Evolutionary conservation across 1,140 invertebrate genomes (phyloP), one percentile per base, ranked within the genome.

Genomic region (Lasaia peninsularis): DNA sequence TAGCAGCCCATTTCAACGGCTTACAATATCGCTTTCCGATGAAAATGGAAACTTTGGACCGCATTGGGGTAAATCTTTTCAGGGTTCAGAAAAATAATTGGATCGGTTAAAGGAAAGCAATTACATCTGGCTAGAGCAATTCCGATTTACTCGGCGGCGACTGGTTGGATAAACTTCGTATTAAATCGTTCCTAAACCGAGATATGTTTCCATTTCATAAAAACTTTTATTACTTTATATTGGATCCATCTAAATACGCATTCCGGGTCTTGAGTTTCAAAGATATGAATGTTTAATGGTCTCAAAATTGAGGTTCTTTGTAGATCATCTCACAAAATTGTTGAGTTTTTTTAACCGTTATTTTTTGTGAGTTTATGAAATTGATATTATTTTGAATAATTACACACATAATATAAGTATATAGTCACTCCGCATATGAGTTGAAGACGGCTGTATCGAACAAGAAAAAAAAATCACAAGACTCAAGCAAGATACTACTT

Each of bases 1-100:
- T 52, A 63, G 52, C 57, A 55, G 56, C 58, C 65, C 62, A 67
- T 71, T 67, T 65, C 28, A 40, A 59, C 61, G 50, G 63, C 67
- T 64, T 72, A 75, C 71, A 75, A 79, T 83, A 79, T 80, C 71
- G 69, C 71, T 77, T 75, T 67, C 68, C 71, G 65, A 75, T 79
- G 66, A 69, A 67, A 77, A 77, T 71, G 67, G 66, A 75, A 83
- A 79, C 69, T 80, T 75, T 69, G 52, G 58, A 64, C 63, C 70
- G 68, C 73, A 76, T 78, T 69, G 67, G 63, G 73, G 71, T 76
- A 75, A 76, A 79, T 80, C 75, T 80, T 80, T 80, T 73, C 69
- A 78, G 69, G 76, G 71, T 69, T 76, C 74, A 77, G 77, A 80
- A 78, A 86, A 83, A 80, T 86, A 86, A 86, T 83, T 86, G 80